Evolutionary conservation across 37 sponge, comb jelly and placozoan genomes (phyloP), one percentile per base, ranked within the genome.

Genomic region (Ianthella basta): DNA sequence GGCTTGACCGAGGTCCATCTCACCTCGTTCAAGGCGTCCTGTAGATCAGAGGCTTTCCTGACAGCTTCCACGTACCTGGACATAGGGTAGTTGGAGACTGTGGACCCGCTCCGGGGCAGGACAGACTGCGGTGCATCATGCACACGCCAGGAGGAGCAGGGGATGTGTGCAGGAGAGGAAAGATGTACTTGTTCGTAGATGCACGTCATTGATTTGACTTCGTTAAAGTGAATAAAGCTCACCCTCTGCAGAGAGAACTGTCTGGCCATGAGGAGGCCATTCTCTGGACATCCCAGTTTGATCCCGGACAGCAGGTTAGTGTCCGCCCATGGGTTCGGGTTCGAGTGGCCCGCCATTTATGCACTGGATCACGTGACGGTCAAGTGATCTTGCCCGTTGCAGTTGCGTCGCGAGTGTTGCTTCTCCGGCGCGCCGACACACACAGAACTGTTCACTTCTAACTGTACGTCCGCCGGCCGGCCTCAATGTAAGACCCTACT

Each of bases 341-440:
- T 44, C 37, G 78, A 24, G 2, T 75, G 78, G 29, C 70, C 70
- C 70, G 70, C 70, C 70, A 69, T 69, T 69, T 69, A 10, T 10
- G 33, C 66, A 64, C 18, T 32, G 34, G 12, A 0, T 44, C 50
- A 44, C 50, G 50, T 44, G 50, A 44, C 50, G 8, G 50, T 44
- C 50, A 44, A 8, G 50, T 44, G 50, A 29, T 27, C 12, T 70
- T 15, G 12, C 36, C 72, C 72, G 30, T 70, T 19, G 20, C 72
- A 27, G 20, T 29, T 70, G 72, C 72, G 72, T 20, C 18, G 72
- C 24, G 72, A 37, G 72, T 70, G 35, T 3, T 15, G 72, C 1
- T 15, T 18, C 72, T 37, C 32, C 32, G 24, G 72, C 35, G 30
- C 15, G 19, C 19, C 24, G n/a, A n/a, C n/a, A n/a, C n/a, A n/a